These are phyloP conservation scores for Pachyramphus minor DNA, from an alignment of 2,113 vertebrate genomes.

Conservation along the genomic window DNA sequence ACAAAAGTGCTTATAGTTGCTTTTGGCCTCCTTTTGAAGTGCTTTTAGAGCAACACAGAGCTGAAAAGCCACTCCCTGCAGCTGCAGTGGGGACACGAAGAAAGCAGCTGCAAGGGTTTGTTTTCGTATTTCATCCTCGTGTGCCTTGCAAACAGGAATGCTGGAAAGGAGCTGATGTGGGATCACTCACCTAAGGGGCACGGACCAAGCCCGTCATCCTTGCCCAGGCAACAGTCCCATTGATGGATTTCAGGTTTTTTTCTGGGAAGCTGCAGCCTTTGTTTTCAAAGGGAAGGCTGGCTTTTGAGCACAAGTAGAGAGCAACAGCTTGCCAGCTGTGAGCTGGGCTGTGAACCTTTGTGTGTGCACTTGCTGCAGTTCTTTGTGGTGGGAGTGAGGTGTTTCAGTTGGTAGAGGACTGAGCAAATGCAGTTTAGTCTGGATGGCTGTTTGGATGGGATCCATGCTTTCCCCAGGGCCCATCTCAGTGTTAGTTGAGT, in stretches of 20 bases:
- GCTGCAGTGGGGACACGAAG: constrained; percentile 47
- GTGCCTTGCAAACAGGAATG: constrained; percentile 9
- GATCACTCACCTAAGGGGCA: background rate
- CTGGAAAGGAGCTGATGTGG: background rate
- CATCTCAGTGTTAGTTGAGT: background rate
- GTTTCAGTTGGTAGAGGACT: background rate
- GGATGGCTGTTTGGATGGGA: background rate
- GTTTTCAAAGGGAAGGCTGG: background rate
- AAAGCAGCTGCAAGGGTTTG: constrained; percentile 65
- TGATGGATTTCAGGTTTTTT: background rate
- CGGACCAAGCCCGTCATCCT: background rate
- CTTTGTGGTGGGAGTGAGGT: background rate
- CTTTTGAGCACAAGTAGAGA: background rate
- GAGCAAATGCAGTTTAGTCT: background rate
- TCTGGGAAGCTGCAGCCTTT: background rate
- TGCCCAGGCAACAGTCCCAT: background rate
- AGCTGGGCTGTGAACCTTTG: background rate
- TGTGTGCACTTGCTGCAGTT: background rate
- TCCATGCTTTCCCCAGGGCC: background rate
- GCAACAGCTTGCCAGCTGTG: background rate
- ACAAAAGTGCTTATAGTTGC: constrained; percentile 41
- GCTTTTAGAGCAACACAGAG: constrained; percentile 64
- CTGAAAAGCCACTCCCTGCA: constrained; percentile 63
- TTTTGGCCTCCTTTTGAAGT: constrained; percentile 66
- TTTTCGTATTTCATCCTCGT: constrained; percentile 26